Evolutionary conservation across 2,113 vertebrate species (phyloP), one percentile per base, ranked within the genome.

Genomic region (Takifugu flavidus): DNA sequence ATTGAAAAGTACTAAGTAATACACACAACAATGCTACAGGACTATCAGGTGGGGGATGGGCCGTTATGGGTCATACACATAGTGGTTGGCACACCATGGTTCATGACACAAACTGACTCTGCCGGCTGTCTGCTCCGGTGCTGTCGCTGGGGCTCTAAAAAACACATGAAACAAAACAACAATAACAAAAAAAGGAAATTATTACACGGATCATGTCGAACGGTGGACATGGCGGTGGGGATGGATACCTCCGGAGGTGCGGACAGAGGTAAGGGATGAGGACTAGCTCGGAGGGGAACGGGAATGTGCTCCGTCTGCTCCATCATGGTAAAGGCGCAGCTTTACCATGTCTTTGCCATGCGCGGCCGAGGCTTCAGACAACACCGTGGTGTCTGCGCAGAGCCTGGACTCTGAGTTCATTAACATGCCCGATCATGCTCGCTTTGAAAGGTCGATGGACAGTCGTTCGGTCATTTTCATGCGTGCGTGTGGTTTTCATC

Each of bases 101-200:
- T 92, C 90, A 91, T 90, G 86, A 91, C 90, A 91, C 90, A 91
- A 86, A 92, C 89, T 87, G 90, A 92, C 74, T 91, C 88, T 86
- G 91, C 82, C 83, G 87, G 84, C 84, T 80, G 84, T 89, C 87
- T 86, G 86, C 86, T 87, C 87, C 87, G 86, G 69, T 84, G 86
- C 77, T 84, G 86, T 86, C 86, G 82, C 83, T 89, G 87, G 82
- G 78, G 87, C 84, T 89, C 87, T 89, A 89, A 76, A 85, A 87
- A 89, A 82, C 87, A 86, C 87, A 80, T 86, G 86, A 53, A 15
- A 87, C 78, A 89, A 87, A n/a, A 15, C 85, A 82, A 79, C 82
- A 86, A 86, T 82, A 87, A 72, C 85, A 85, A 87, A 76, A 83
- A 78, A 86, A 82, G 80, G 45, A 82, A 85, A 87, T 89, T 86